These are phyloP conservation scores for Enteromius thamalakanensis DNA, from an alignment of 2,797 vertebrate genomes.

Conservation along the genomic window DNA sequence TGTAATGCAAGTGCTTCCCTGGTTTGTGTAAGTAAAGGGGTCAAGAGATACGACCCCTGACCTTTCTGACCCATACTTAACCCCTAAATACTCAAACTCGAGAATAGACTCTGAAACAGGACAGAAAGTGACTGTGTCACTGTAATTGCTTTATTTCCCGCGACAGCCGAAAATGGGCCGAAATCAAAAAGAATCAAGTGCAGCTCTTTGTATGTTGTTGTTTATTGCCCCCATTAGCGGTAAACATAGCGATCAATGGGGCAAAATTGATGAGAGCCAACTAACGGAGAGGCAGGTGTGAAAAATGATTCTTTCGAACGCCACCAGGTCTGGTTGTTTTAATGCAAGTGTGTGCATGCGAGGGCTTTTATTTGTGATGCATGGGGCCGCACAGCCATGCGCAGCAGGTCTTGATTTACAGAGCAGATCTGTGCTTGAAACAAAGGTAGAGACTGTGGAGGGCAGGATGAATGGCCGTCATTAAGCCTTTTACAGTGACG, in stretches of 20 bases:
- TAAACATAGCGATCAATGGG: constrained; percentile 36
- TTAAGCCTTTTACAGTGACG: constrained; percentile 76
- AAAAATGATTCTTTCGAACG: constrained; percentile 20
- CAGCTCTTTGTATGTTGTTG: constrained; percentile 31
- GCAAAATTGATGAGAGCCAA: constrained; percentile 35
- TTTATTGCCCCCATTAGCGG: constrained; percentile 27
- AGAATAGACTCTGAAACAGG: constrained; percentile 13
- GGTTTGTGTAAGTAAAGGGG: constrained; percentile 23
- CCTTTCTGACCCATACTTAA: constrained; percentile 56
- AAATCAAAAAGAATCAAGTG: constrained; percentile 34
- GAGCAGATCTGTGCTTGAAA: constrained; percentile 50
- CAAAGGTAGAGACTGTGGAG: constrained; percentile 52
- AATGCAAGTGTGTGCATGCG: constrained; percentile 16
- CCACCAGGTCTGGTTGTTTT: constrained; percentile 5
- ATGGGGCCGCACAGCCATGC: constrained; percentile 42
- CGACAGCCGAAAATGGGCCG: constrained; percentile 24
- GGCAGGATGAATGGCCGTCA: constrained; percentile 68
- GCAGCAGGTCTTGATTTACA: constrained; percentile 64
- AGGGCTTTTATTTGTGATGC: constrained; percentile 44
- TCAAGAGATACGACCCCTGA: constrained; percentile 19
- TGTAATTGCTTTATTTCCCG: constrained; percentile 55
- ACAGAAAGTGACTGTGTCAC: constrained; percentile 35
- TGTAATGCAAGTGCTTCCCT: constrained; percentile 63
- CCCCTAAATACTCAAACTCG: constrained; percentile 2
- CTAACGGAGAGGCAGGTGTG: constrained; percentile 14